phyloP scores from a whole-genome alignment of 2,888 invertebrate species.

The Trichopoda pennipes region DNA sequence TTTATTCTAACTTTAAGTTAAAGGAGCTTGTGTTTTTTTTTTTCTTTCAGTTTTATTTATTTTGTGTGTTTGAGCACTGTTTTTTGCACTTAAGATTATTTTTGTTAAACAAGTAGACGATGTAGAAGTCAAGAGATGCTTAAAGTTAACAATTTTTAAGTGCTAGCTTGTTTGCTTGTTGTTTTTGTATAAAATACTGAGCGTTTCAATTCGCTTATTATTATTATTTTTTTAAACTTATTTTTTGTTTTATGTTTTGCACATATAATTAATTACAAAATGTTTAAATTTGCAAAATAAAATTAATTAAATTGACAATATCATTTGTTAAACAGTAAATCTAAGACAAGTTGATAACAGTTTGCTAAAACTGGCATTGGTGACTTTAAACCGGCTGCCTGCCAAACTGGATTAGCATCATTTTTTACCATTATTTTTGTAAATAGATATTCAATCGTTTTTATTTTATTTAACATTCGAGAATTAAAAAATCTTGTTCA shows the following conservation, averaged over 20 bases:
- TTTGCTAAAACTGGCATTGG: constrained; percentile 12
- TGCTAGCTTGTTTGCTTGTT: constrained; percentile 8
- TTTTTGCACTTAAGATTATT: constrained; percentile 1
- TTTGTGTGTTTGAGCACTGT: constrained; percentile 9
- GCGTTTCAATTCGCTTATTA: constrained; percentile 10
- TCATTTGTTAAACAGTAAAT: constrained; percentile 52
- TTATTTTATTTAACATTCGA: neutral
- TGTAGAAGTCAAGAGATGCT: constrained; percentile 58
- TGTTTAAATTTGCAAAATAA: constrained; percentile 54
- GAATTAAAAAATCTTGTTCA: neutral
- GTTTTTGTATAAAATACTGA: constrained; percentile 33
- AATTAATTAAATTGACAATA: constrained; percentile 64
- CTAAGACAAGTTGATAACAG: constrained; percentile 42
- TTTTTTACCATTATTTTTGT: neutral
- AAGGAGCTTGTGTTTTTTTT: constrained; percentile 20
- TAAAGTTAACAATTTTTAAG: constrained; percentile 43
- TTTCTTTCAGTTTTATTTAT: constrained; percentile 38
- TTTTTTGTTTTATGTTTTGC: constrained; percentile 36
- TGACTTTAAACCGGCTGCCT: neutral
- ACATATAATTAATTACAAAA: constrained; percentile 62
- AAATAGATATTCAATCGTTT: neutral
- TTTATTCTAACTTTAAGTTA: constrained; percentile 22
- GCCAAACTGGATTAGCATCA: constrained; percentile 23
- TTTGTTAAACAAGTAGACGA: constrained; percentile 23
- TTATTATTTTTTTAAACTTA: neutral